phyloP scores from a whole-genome alignment of 2,113 vertebrate genomes.

The Fulmarus glacialis region DNA sequence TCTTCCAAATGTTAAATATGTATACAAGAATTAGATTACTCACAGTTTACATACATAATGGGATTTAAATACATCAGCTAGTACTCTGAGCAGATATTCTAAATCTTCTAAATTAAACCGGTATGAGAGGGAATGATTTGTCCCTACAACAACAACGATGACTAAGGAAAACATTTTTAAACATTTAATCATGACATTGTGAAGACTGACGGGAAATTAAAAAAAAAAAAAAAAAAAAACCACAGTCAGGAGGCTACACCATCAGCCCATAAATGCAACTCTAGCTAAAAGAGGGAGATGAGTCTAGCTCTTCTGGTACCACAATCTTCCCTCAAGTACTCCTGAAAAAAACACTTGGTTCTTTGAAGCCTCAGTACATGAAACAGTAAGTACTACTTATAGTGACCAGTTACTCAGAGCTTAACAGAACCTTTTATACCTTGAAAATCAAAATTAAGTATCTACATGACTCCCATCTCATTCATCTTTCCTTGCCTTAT shows the following conservation, averaged over 20 bases:
- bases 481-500: no score
- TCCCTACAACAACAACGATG: not conserved
- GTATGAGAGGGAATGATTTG: not conserved
- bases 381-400: not conserved
- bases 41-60: not conserved
- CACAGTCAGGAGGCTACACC: not conserved
- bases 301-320: not conserved
- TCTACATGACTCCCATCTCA: not conserved
- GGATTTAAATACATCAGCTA: not conserved
- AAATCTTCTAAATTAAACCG: not conserved
- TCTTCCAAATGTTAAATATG: not conserved
- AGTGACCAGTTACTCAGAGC: not conserved
- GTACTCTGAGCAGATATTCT: not conserved
- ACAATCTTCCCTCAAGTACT: not conserved
- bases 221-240: no score
- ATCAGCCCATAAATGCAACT: not conserved
- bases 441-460: not conserved
- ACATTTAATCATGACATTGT: not conserved
- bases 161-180: slow-evolving; percentile 32
- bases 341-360: not conserved
- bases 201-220: not conserved
- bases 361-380: not conserved
- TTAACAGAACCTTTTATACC: not conserved
- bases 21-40: not conserved
- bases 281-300: not conserved